Base-by-base conservation (phyloP, 2,113 vertebrate genomes). In the Abramis brama region DNA sequence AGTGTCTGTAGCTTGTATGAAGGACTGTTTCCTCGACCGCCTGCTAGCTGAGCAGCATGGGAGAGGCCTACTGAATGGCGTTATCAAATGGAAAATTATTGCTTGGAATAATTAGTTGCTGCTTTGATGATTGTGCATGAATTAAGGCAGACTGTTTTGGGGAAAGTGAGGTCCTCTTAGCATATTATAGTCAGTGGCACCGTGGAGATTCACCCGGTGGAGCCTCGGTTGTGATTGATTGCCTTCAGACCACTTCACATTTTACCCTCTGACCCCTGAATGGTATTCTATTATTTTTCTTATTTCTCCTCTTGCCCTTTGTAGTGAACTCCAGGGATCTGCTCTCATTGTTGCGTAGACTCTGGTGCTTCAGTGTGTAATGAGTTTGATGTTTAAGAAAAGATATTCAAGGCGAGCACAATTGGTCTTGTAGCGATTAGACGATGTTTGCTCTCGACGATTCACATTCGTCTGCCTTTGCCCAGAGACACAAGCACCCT, bases 21-120 rank as follows among this genome's bases (percentile, higher is more conserved):
- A 93, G 87, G 93, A 43, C 90, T 93, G 91, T 93, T 94, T 93
- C 93, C 90, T 89, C 91, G 93, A 91, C 89, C 91, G 94, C 94
- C 94, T 95, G 87, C 94, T 94, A 94, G 91, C 91, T 94, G 93
- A 96, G 95, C 95, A 92, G 92, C 91, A 95, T 94, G 89, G 95
- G 94, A 94, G 93, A 95, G 91, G 74, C 88, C 94, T 94, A 91
- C 94, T 91, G 94, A 94, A 93, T 84, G 91, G 86, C 91, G 82
- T 87, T 92, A 92, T 91, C 91, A 90, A 87, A 93, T 86, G 90
- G 89, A 94, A 95, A 96, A 95, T 94, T 94, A 96, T 95, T 95
- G 94, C 92, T 95, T 93, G 91, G 94, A 90, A 50, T 70, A 71
- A 64, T 80, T 30, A 64, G 27, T 47, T 82, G 17, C 39, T 62